A percentile compares a stretch with the other conserved stretches of the same genome.
phyloP scores from a whole-genome alignment of 1,140 invertebrate genomes.

The Ceratina australensis region DNA sequence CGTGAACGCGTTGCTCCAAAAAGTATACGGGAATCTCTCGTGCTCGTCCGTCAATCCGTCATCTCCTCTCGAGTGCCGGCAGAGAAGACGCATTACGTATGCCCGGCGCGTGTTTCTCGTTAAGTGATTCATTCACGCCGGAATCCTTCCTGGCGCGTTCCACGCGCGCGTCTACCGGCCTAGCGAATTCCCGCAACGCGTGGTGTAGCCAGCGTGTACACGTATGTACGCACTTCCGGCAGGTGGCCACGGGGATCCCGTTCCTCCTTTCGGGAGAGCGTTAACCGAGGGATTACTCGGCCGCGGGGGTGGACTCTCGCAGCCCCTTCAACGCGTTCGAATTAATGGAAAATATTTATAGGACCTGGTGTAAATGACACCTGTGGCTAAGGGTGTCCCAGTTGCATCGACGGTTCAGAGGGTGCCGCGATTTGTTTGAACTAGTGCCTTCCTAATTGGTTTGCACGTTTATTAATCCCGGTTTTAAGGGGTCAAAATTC shows the following conservation, averaged over 20 bases:
- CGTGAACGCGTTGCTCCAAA: background rate
- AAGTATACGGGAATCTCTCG: background rate
- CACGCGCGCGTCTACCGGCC: conserved; percentile 19
- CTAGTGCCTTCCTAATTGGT: background rate
- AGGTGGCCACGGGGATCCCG: background rate
- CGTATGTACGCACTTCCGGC: background rate
- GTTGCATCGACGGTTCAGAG: background rate
- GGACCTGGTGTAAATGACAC: conserved; percentile 48
- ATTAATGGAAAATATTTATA: conserved; percentile 5
- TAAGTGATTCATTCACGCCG: conserved; percentile 63
- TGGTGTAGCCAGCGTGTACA: background rate
- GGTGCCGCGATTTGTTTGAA: conserved; percentile 4
- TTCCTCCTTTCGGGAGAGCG: background rate
- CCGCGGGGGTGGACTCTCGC: background rate
- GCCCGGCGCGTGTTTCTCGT: conserved; percentile 57
- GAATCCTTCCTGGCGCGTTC: conserved; percentile 51
- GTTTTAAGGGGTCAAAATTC: background rate
- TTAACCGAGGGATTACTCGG: conserved; percentile 31
- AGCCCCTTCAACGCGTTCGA: conserved; percentile 25
- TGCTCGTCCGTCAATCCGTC: background rate
- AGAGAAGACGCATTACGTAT: conserved; percentile 44
- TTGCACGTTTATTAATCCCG: background rate
- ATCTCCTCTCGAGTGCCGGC: conserved; percentile 3
- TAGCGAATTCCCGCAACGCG: conserved; percentile 21
- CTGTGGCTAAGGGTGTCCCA: conserved; percentile 13